Base-by-base conservation (phyloP, 2,888 invertebrate species). In the Drosophila greeni region DNA sequence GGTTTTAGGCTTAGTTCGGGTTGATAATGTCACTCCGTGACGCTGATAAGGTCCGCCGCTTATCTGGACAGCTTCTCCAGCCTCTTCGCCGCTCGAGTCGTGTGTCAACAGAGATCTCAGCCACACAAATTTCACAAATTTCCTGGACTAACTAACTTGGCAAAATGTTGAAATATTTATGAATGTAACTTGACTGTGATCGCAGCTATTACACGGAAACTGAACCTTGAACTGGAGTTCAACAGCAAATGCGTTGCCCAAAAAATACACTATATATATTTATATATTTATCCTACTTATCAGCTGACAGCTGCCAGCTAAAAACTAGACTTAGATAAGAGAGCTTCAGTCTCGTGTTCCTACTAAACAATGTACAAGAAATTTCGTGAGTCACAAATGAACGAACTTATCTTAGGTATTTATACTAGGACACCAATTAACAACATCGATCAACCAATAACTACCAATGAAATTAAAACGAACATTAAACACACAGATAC, bases 11-110 rank as follows among this genome's bases (percentile, higher is more conserved):
- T 78, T 82, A 80, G 78, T 57, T 49, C 37, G 56, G 54, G 56
- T 70, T 73, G 85, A 82, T 82, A 82, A 83, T 81, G 82, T 84
- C 85, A 83, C 73, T 76, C 66, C 34, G 57, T 48, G 48, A 39
- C 33, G 29, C 54, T 73, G 73, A 73, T 73, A 73, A 73, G 52
- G 66, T 61, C 48, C 18, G 34, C 47, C 24, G 37, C 47, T 60
- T 78, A 82, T 65, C 58, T 69, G 60, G 69, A 70, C 78, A 78
- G 45, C 45, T 31, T 68, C 81, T 40, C 77, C 58, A 52, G 36
- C 12, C 12, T 5, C 39, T 18, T 5, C 24, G 26, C 70, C 47
- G 47, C 60, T 43, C 53, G 52, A 56, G 43, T 23, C 55, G 49
- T 58, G 53, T 60, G 43, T 68, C 68, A 70, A 70, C 61, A 68